Evolutionary conservation across 2,113 vertebrate genomes (phyloP).

Genomic region (Tapirus terrestris): DNA sequence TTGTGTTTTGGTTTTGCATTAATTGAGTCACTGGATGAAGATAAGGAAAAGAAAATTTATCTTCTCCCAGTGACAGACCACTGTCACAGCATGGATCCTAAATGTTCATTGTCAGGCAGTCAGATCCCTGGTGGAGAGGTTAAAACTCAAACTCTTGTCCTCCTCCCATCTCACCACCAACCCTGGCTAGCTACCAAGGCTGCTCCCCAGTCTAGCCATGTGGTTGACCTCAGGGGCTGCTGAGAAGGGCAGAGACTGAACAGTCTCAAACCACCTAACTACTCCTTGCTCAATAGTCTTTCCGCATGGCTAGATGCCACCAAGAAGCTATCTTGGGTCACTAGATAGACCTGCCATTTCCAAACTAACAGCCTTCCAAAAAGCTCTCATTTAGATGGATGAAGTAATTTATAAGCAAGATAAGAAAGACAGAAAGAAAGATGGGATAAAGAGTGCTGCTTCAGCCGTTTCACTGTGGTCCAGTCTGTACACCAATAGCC

Average conservation of each 20-base stretch:
- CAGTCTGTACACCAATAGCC: neutral
- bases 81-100: neutral
- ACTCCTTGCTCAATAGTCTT: neutral
- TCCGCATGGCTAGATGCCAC: neutral
- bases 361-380: slow-evolving; percentile 43
- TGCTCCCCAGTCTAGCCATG: neutral
- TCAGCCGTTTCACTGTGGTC: slow-evolving; percentile 28
- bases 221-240: neutral
- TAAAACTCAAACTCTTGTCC: neutral
- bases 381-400: slow-evolving; percentile 66
- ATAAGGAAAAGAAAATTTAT: neutral
- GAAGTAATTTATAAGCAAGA: slow-evolving; percentile 56
- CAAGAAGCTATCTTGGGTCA: neutral
- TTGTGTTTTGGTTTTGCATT: neutral
- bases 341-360: neutral
- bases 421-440: slow-evolving; percentile 50
- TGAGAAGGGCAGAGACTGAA: neutral
- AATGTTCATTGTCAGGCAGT: neutral
- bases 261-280: neutral
- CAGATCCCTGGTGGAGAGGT: neutral
- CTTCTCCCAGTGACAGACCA: neutral
- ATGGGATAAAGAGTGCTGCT: neutral
- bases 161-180: accelerated
- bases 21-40: neutral
- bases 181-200: neutral